phyloP scores from a whole-genome alignment of 2,113 vertebrate genomes.

The Anarhynchus alexandrinus region DNA sequence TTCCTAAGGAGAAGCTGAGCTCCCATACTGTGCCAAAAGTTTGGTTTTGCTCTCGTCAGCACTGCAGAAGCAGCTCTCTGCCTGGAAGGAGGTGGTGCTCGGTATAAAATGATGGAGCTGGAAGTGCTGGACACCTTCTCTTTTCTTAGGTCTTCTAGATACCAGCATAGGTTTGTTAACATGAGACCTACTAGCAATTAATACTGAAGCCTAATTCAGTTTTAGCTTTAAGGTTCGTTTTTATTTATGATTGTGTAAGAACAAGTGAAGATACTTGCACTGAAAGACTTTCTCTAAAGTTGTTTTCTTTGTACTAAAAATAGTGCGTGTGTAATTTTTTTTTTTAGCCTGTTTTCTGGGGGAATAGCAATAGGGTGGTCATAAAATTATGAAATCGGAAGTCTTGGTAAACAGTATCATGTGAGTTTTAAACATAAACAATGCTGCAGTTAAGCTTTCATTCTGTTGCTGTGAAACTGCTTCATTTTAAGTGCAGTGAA shows the following conservation, averaged over 20 bases:
- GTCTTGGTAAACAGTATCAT: neutral
- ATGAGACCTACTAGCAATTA: neutral
- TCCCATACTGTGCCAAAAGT: neutral
- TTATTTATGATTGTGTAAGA: neutral
- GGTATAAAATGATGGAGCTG: neutral
- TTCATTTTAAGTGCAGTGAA: neutral
- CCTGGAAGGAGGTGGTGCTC: neutral
- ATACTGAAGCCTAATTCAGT: neutral
- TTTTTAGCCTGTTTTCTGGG: neutral
- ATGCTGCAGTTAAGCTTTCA: neutral
- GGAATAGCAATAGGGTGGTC: neutral
- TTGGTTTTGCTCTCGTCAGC: neutral
- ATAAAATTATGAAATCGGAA: neutral
- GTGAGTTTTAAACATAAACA: neutral
- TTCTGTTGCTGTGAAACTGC: neutral
- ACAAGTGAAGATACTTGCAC: neutral
- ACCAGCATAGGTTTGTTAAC: fast-evolving
- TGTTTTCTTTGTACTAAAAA: neutral
- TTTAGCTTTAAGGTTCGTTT: neutral
- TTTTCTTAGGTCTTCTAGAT: neutral
- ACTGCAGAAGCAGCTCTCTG: neutral
- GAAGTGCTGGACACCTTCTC: neutral
- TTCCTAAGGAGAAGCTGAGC: neutral
- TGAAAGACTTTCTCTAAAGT: neutral
- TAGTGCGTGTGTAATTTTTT: neutral